Percentiles rank a stretch among this genome's conserved stretches.
These are phyloP conservation scores for Bubo bubo DNA, from an alignment of 2,113 vertebrate species.

Conservation along the genomic window DNA sequence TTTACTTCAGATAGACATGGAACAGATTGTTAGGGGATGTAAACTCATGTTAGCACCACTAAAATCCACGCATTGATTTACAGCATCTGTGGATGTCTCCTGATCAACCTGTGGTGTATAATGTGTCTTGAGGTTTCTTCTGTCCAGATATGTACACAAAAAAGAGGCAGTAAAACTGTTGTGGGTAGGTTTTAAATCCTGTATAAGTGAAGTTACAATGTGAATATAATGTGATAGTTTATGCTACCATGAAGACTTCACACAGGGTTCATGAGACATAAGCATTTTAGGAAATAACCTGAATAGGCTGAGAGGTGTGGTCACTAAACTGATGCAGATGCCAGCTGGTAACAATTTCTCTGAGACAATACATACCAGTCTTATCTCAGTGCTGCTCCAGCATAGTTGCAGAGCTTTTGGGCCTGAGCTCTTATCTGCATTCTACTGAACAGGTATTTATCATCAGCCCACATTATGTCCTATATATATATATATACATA, in stretches of 20 bases:
- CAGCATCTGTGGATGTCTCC: not conserved
- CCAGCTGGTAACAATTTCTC: not conserved
- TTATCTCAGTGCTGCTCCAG: not conserved
- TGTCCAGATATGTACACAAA: not conserved
- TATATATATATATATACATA: not conserved
- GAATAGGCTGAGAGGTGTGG: not conserved
- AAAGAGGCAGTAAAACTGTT: not conserved
- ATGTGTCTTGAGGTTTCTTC: not conserved
- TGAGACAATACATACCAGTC: not conserved
- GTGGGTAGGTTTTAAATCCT: not conserved
- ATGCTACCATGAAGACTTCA: not conserved
- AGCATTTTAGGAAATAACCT: not conserved
- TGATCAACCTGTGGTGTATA: not conserved
- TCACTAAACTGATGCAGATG: not conserved
- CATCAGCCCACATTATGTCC: not conserved
- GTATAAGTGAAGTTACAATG: not conserved
- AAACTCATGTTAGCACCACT: not conserved
- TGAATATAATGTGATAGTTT: not conserved
- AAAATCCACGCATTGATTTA: not conserved
- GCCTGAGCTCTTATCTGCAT: not conserved
- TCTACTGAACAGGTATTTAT: not conserved
- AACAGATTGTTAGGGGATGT: not conserved
- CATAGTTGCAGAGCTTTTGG: not conserved
- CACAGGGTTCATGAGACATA: not conserved
- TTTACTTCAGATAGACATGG: not conserved